phyloP scores from a whole-genome alignment of 2,113 vertebrate species.

The Chrysochloris asiatica region DNA sequence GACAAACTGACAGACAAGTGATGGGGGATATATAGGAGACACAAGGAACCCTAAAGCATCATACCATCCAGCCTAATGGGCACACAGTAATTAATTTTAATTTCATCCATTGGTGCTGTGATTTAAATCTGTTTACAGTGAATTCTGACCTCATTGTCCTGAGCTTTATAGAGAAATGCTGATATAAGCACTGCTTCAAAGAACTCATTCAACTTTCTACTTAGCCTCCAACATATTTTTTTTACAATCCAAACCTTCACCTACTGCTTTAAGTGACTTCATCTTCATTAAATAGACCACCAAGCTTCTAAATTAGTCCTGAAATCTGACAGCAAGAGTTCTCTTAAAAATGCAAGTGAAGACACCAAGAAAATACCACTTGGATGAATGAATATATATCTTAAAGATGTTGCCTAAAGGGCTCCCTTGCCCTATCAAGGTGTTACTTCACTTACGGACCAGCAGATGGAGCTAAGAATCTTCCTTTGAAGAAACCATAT shows the following conservation, averaged over 20 bases:
- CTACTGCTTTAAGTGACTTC: not conserved
- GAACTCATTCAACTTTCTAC: not conserved
- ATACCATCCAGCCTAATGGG: too few species aligned
- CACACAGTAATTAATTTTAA: not conserved
- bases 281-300: not conserved
- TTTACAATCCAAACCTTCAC: not conserved
- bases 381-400: not conserved
- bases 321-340: not conserved
- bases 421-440: not conserved
- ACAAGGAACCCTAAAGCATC: not conserved
- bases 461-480: not conserved
- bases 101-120: not conserved
- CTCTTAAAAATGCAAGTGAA: not conserved
- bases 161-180: not conserved
- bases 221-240: not conserved
- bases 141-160: not conserved
- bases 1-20: not conserved
- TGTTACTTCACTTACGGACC: not conserved
- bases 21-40: not conserved
- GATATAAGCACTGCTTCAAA: not conserved
- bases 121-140: not conserved
- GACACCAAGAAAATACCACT: not conserved
- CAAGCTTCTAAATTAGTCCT: not conserved
- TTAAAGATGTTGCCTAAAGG: fast-evolving
- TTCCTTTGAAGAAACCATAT: not conserved